A percentile compares a stretch with the other conserved stretches of the same genome.
Conservation (phyloP, 2,888 invertebrate species). For the Lamellibrachia satsuma region DNA sequence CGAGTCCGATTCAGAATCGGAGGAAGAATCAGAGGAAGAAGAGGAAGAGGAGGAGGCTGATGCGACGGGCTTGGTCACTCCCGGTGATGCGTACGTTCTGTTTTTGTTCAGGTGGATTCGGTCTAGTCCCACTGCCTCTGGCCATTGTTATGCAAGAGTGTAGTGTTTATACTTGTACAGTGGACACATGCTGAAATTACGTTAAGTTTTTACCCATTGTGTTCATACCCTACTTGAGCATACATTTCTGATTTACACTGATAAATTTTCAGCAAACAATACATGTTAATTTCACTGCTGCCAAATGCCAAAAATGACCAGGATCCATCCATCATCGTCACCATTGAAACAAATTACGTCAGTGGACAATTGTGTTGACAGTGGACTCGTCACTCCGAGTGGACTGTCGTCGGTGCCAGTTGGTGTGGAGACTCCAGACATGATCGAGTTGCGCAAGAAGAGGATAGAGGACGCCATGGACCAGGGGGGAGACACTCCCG, state of each 20-base stretch:
- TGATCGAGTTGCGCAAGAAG: slow-evolving; percentile 96
- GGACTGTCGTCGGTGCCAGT: slow-evolving; percentile 90
- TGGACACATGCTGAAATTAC: too few species aligned
- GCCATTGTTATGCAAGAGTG: too few species aligned
- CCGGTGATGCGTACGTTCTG: slow-evolving; percentile 76
- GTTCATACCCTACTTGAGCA: too few species aligned
- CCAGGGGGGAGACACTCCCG: slow-evolving; percentile 37
- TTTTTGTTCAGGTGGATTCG: neutral
- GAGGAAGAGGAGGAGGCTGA: slow-evolving; percentile 70
- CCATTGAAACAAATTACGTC: neutral
- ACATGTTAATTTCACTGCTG: neutral
- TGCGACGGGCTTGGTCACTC: slow-evolving; percentile 87
- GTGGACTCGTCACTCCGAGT: slow-evolving; percentile 85
- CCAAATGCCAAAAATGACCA: neutral
- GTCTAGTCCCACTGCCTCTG: too few species aligned
- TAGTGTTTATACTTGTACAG: too few species aligned
- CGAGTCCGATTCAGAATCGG: slow-evolving; percentile 84
- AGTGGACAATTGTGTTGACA: slow-evolving; percentile 33
- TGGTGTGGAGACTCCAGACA: slow-evolving; percentile 97
- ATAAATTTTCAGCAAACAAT: neutral
- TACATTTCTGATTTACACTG: neutral
- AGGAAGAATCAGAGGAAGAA: slow-evolving; percentile 62
- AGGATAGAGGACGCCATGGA: slow-evolving; percentile 96
- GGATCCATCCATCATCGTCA: neutral
- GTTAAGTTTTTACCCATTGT: too few species aligned